Evolutionary conservation across 2,113 vertebrate species (phyloP), one percentile per base, ranked within the genome.

Genomic region (Murina feae): DNA sequence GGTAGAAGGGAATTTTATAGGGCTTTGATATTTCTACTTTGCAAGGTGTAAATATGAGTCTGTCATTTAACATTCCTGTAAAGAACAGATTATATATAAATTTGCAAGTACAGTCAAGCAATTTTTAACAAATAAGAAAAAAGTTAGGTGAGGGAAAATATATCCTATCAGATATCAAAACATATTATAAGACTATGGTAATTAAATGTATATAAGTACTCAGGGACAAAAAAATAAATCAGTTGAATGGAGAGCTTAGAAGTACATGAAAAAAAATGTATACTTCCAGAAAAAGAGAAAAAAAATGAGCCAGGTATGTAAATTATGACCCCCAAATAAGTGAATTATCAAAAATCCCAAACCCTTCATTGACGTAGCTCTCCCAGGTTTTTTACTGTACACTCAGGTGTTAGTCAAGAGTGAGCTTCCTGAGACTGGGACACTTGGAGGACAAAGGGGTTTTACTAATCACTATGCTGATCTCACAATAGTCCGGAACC

Each of bases 1-100:
- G 74, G 68, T 82, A 88, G 89, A 85, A 79, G 53, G 25, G 86
- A 90, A 89, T 60, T 88, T 85, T 71, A 87, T 21, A 91, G 47
- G 44, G 39, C 37, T 96, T 94, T 91, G 93, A 74, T 90, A 96
- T 66, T 82, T 58, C 53, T 79, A 30, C 44, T 90, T 87, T 94
- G 86, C 32, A 83, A 97, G 82, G 47, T 82, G 2, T 91, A 95
- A 96, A 74, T 81, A 97, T 92, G 71, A 69, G 21, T 6, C 30
- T 60, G 10, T 63, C 65, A 58, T 35, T 90, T 95, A 49, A 68
- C 37, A 85, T 83, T 87, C 42, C 37, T 72, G 49, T 76, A 93
- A 93, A 90, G 21, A 75, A 86, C 14, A 88, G 5, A 88, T 92
- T 92, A 58, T 4, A 69, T 28, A 47, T 47, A 89, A 65, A 93